A percentile compares a stretch with the other conserved stretches of the same genome.
These are phyloP conservation scores for Xiphias gladius DNA, from an alignment of 2,113 vertebrate species.

Conservation along the genomic window DNA sequence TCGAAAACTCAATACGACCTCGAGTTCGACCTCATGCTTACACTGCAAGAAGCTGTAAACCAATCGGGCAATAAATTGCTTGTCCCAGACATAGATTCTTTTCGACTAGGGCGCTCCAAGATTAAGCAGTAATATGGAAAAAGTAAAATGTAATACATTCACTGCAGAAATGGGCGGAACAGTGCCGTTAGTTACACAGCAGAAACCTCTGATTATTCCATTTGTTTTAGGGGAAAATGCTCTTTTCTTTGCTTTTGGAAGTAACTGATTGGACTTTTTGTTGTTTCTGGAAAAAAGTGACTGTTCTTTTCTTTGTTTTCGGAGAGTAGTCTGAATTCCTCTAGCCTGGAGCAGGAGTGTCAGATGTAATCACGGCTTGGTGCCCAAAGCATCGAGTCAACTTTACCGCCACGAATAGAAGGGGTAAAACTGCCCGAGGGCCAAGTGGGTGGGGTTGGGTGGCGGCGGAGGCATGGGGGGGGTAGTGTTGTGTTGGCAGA, in stretches of 20 bases:
- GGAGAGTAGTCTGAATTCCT: slow-evolving; percentile 14
- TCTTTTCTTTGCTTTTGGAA: slow-evolving; percentile 19
- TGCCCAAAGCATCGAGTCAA: slow-evolving; percentile 54
- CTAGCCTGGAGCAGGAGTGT: slow-evolving; percentile 56
- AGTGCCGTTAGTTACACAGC: not conserved
- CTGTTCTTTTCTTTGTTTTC: slow-evolving; percentile 66
- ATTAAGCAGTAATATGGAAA: slow-evolving; percentile 20
- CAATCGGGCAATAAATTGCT: slow-evolving; percentile 30
- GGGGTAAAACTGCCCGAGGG: slow-evolving; percentile 54
- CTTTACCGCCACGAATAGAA: slow-evolving; percentile 38
- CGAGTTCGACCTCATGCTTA: slow-evolving; percentile 8
- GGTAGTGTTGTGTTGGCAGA: slow-evolving; percentile 50
- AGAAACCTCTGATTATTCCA: slow-evolving; percentile 3
- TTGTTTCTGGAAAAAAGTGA: slow-evolving; percentile 26
- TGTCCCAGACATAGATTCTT: slow-evolving; percentile 3
- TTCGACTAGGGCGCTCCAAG: not conserved
- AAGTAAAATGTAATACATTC: slow-evolving; percentile 3
- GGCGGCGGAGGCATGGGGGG: slow-evolving; percentile 9
- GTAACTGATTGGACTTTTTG: slow-evolving; percentile 2
- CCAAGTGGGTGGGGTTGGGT: slow-evolving; percentile 21
- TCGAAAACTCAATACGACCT: slow-evolving; percentile 17
- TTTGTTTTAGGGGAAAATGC: not conserved
- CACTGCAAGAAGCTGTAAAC: slow-evolving; percentile 37
- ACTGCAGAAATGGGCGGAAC: not conserved
- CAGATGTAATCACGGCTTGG: slow-evolving; percentile 64